Evolutionary conservation across 2,113 vertebrate species (phyloP).

Genomic region (Antennarius striatus): DNA sequence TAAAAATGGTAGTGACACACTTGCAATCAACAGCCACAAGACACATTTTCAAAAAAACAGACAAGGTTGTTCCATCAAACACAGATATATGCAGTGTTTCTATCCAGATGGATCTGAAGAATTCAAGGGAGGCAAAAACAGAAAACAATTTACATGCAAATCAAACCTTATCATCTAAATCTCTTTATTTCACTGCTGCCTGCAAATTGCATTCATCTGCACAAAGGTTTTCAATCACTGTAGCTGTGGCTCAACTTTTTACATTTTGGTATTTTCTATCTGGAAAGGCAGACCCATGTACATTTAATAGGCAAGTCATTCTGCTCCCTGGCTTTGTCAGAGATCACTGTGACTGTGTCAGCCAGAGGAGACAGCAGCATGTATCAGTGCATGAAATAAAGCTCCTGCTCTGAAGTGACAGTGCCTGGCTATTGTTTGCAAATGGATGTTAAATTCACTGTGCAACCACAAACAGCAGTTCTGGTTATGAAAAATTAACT

Average conservation of each 20-base stretch:
- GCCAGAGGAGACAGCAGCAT: constrained; percentile 76
- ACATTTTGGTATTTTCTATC: constrained; percentile 71
- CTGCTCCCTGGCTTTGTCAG: constrained; percentile 62
- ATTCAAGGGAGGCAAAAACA: constrained; percentile 53
- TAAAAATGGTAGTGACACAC: constrained; percentile 41
- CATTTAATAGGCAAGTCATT: constrained; percentile 75
- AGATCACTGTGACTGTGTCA: constrained; percentile 69
- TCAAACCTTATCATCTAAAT: constrained; percentile 79
- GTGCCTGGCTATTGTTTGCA: constrained; percentile 75
- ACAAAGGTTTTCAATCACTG: constrained; percentile 75
- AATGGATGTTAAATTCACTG: constrained; percentile 76
- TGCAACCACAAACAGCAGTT: constrained; percentile 67
- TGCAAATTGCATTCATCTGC: constrained; percentile 77
- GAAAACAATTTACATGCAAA: constrained; percentile 85
- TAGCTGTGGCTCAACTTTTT: constrained; percentile 68
- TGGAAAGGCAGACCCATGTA: constrained; percentile 68
- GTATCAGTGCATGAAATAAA: constrained; percentile 82
- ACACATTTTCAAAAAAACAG: constrained; percentile 20
- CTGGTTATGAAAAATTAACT: constrained; percentile 77
- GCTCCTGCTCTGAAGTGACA: constrained; percentile 74
- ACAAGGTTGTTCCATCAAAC: constrained; percentile 44
- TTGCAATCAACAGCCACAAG: constrained; percentile 42
- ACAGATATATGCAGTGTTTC: constrained; percentile 36
- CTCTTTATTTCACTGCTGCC: constrained; percentile 70
- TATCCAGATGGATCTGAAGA: constrained; percentile 50